Conservation (phyloP, 2,113 vertebrate genomes). For the Rhynchopsitta pachyrhyncha region DNA sequence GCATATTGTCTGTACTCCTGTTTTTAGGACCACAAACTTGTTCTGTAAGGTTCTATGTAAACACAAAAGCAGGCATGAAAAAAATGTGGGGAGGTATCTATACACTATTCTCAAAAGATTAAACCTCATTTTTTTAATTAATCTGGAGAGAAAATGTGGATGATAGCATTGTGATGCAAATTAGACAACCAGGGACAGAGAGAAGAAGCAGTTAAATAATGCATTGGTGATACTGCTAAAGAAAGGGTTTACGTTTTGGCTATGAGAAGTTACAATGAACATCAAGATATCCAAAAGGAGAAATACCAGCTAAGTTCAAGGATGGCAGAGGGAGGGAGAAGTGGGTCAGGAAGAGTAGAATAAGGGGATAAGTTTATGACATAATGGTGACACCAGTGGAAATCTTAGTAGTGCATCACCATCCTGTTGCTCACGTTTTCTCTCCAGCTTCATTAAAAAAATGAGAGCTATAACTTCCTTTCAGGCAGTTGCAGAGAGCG, state of each 20-base stretch:
- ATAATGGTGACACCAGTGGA: background rate
- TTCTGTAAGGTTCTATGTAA: background rate
- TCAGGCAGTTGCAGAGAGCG: background rate
- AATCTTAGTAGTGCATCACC: background rate
- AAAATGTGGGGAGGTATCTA: background rate
- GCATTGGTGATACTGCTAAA: background rate
- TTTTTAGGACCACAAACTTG: background rate
- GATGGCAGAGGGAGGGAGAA: background rate
- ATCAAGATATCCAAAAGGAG: background rate
- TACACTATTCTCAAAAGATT: background rate
- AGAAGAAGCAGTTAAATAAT: background rate
- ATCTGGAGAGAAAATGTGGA: background rate
- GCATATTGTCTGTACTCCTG: background rate
- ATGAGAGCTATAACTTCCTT: background rate
- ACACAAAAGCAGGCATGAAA: background rate
- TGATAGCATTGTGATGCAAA: background rate
- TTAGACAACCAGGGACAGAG: background rate
- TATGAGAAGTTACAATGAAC: background rate
- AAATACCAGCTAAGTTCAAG: background rate
- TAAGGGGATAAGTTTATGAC: background rate
- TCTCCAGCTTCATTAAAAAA: background rate
- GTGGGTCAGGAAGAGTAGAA: background rate
- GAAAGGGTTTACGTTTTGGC: background rate
- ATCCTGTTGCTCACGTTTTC: background rate
- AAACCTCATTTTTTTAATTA: background rate